Conservation (phyloP, 2,113 vertebrate species). For the Edolisoma coerulescens region DNA sequence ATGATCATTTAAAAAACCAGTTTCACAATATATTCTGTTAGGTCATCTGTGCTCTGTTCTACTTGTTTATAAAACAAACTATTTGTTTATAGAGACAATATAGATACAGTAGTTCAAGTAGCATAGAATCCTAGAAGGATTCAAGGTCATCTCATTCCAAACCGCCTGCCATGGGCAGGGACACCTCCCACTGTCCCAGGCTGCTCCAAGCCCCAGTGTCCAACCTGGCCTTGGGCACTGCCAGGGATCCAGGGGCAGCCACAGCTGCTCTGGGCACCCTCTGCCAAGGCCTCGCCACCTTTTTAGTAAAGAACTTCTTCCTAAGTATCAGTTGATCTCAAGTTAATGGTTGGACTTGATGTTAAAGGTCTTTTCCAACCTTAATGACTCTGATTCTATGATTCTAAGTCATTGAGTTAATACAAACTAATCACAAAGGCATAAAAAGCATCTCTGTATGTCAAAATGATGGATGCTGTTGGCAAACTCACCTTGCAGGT, state of each 20-base stretch:
- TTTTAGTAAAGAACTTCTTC: background rate
- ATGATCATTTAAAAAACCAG: background rate
- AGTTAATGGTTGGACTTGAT: background rate
- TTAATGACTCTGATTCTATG: background rate
- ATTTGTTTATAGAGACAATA: background rate
- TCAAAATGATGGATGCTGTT: background rate
- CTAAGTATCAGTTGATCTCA: background rate
- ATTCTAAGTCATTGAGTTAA: background rate
- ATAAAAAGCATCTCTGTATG: background rate
- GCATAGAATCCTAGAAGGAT: background rate
- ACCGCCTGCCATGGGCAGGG: background rate
- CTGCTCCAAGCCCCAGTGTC: accelerated
- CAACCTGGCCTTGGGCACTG: background rate
- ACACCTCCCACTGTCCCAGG: background rate
- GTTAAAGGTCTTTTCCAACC: background rate
- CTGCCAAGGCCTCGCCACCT: background rate
- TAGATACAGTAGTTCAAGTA: background rate
- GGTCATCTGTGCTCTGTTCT: background rate
- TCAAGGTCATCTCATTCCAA: background rate
- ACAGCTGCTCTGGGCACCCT: background rate
- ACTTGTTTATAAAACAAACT: too few species aligned
- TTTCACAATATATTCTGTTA: background rate
- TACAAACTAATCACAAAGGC: accelerated
- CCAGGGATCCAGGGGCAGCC: background rate
- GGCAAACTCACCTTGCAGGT: background rate